Conservation (phyloP, 2,113 vertebrate genomes). For the Chloropsis cyanopogon region DNA sequence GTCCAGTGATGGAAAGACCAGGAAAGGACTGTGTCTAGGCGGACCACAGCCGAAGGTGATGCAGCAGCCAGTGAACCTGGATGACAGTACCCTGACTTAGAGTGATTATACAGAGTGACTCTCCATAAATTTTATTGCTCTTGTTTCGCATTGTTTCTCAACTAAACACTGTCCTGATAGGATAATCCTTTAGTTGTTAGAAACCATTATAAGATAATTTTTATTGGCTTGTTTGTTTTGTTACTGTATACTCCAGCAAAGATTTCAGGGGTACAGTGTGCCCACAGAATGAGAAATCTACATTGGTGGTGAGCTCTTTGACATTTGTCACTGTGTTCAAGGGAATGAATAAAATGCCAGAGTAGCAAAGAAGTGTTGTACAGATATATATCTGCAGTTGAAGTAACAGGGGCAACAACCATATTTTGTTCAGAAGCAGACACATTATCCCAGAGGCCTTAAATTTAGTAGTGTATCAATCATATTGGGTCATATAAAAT, state of each 20-base stretch:
- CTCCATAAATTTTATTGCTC: neutral
- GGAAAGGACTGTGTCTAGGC: accelerated
- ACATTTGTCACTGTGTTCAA: neutral
- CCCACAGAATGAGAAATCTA: neutral
- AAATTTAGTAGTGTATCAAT: neutral
- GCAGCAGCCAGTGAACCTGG: neutral
- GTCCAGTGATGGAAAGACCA: neutral
- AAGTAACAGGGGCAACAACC: neutral
- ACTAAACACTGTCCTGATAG: neutral
- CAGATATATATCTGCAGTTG: neutral
- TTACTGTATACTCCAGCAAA: neutral
- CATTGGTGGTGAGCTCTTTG: neutral
- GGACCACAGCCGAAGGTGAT: accelerated
- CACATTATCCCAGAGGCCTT: neutral
- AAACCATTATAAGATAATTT: neutral
- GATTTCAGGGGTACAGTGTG: neutral
- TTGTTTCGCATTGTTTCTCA: neutral
- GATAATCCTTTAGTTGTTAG: neutral
- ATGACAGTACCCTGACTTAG: neutral
- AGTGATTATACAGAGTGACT: neutral
- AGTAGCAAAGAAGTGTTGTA: neutral
- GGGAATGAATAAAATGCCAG: neutral
- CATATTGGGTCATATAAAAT: neutral
- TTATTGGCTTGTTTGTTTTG: neutral
- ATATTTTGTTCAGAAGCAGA: neutral